A percentile compares a stretch with the other conserved stretches of the same genome.
Conservation (phyloP, 1,140 invertebrate genomes). For the Cotesia chilonis region DNA sequence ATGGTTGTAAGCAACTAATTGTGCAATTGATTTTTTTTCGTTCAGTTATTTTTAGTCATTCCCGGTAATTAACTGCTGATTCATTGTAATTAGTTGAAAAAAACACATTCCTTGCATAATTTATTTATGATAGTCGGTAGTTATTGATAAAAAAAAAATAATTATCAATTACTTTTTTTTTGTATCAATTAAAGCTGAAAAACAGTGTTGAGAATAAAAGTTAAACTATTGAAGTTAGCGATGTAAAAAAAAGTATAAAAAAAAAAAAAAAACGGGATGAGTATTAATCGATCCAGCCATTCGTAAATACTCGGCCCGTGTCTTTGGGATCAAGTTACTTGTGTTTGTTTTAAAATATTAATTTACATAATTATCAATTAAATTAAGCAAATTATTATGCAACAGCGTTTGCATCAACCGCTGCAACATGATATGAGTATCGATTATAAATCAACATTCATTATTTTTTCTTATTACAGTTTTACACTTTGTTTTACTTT, state of each 20-base stretch:
- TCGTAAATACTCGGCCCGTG: conserved; percentile 36
- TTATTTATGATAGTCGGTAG: too few species aligned
- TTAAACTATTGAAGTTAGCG: neutral
- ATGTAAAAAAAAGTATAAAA: neutral
- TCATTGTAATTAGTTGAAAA: conserved; percentile 9
- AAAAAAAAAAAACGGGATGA: conserved; percentile 1
- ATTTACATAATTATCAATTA: neutral
- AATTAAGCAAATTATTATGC: neutral
- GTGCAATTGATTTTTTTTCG: neutral
- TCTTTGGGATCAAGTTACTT: conserved; percentile 31
- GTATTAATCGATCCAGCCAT: conserved; percentile 37
- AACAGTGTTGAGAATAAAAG: neutral
- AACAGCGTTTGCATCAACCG: neutral
- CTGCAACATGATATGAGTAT: too few species aligned
- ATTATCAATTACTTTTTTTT: too few species aligned
- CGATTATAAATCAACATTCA: too few species aligned
- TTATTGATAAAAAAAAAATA: too few species aligned
- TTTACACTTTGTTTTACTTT: too few species aligned
- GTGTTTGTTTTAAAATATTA: neutral
- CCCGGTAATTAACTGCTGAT: conserved; percentile 7
- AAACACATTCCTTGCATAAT: neutral
- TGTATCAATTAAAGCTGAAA: too few species aligned
- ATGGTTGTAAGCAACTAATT: neutral
- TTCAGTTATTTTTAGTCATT: neutral
- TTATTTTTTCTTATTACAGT: too few species aligned